Evolutionary conservation across 2,113 vertebrate genomes (phyloP), one percentile per base, ranked within the genome.

Genomic region (Grus americana): DNA sequence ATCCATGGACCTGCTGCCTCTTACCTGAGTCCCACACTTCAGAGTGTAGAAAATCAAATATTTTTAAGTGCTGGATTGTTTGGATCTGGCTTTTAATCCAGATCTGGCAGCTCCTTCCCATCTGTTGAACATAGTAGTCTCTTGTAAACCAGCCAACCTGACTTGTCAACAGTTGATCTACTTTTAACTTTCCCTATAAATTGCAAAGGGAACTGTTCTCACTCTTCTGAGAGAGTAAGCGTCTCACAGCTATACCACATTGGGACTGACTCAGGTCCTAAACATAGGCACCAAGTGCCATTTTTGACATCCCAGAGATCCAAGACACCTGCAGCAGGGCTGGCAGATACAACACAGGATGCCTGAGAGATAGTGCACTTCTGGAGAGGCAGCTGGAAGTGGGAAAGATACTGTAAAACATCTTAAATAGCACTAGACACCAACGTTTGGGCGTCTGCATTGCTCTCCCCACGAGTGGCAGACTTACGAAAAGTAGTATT

Each of bases 101-200:
- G 87, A 91, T 87, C 87, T 90, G 71, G 55, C 78, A 88, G 58
- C 29, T 73, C 86, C 42, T 85, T 66, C n/a, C 93, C 84, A 91
- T 96, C 88, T 95, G 86, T 72, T 93, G 92, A 96, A 89, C 86
- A 32, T 34, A 88, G 89, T 73, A 92, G 71, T 93, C 66, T 92
- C 89, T 63, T 92, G 89, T 92, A 95, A 95, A 95, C 84, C 91
- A 92, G 88, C 94, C 96, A 97, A 42, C 74, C 50, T 92, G 87
- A 93, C 91, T 96, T 95, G 92, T 94, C 92, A 95, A 73, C 89
- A 93, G 86, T 47, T 0, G 1, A 76, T 91, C 91, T 96, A 92
- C 86, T 96, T 97, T 93, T 97, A 97, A 95, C 84, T 95, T 93
- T 40, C 67, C 86, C 58, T 90, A 92, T 86, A 95, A 91, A 96